Evolutionary conservation across 2,797 vertebrate species (phyloP).

Genomic region (Hippoglossus hippoglossus): DNA sequence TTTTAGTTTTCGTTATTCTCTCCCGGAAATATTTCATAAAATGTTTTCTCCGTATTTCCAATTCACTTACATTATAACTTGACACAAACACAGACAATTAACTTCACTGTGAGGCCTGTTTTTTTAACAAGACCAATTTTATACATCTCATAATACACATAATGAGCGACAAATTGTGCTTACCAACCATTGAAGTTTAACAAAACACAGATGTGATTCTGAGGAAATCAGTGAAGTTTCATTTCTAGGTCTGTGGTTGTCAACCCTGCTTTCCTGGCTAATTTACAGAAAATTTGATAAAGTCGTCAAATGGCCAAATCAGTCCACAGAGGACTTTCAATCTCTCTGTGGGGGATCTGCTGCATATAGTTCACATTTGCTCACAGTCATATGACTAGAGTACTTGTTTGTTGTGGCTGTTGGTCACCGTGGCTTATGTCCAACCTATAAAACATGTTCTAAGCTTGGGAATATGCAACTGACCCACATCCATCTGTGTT

Average conservation of each 20-base stretch:
- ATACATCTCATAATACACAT: slow-evolving; percentile 22
- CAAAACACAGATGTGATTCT: not conserved
- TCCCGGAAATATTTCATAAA: slow-evolving; percentile 18
- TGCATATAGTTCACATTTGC: not conserved
- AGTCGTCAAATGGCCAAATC: not conserved
- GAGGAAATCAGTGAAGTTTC: not conserved
- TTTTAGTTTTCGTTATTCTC: slow-evolving; percentile 26
- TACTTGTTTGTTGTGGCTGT: not conserved
- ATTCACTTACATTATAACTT: slow-evolving; percentile 15
- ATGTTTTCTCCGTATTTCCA: slow-evolving; percentile 28
- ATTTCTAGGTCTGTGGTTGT: too few species aligned
- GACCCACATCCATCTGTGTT: slow-evolving; percentile 5
- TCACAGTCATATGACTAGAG: not conserved
- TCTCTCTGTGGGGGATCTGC: not conserved
- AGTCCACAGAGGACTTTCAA: slow-evolving; percentile 12
- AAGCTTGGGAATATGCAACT: slow-evolving; percentile 9
- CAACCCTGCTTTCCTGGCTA: too few species aligned
- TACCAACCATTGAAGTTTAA: not conserved
- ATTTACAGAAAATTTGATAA: slow-evolving; percentile 19
- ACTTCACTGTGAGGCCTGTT: slow-evolving; percentile 15
- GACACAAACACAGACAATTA: slow-evolving; percentile 15
- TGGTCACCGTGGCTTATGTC: not conserved
- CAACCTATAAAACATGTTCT: not conserved
- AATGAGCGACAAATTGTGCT: not conserved
- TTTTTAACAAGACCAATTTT: slow-evolving; percentile 28